Evolutionary conservation across 2,797 vertebrate genomes (phyloP), one percentile per base, ranked within the genome.

Genomic region (Hydrocynus forskahlii): DNA sequence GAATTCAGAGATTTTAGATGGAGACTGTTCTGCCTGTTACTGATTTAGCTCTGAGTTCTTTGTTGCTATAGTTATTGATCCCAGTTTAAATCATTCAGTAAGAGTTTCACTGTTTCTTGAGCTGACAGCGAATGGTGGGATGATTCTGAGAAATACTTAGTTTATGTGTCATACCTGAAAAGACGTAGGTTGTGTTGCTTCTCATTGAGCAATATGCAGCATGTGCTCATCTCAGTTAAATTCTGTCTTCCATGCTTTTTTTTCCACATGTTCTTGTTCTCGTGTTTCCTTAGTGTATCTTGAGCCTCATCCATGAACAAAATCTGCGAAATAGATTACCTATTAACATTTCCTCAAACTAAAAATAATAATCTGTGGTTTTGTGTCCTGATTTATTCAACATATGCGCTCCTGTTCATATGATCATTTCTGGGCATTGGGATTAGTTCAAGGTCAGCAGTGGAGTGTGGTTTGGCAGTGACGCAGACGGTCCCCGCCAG

Each of bases 401-500:
- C 83, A 80, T 81, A 75, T 59, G 80, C 38, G 29, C 52, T 35
- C 40, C 40, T 55, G 71, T 21, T 59, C 13, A 43, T 23, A 59
- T 19, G 29, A 35, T 68, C 8, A 68, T 80, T 78, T 63, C 68
- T 82, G 80, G 73, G 62, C 55, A 71, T 23, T 14, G 43, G 72
- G 60, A 57, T 69, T 40, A 74, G 75, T 55, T 78, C 78, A 68
- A 57, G 62, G 71, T 73, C 71, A 60, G 78, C 60, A 17, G 63
- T 78, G 75, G 76, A 40, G 57, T 81, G 75, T 64, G 79, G 83
- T 75, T 84, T 70, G 57, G 50, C 43, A 50, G 50, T 86, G 85
- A 86, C 66, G 64, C 82, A 86, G 62, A 21, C 54, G 59, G 59
- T 40, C 62, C 23, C 25, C 35, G 25, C 40, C 40, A 55, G 60